These are phyloP conservation scores for Corythaeola cristata DNA, from an alignment of 2,113 vertebrate species.

Conservation along the genomic window DNA sequence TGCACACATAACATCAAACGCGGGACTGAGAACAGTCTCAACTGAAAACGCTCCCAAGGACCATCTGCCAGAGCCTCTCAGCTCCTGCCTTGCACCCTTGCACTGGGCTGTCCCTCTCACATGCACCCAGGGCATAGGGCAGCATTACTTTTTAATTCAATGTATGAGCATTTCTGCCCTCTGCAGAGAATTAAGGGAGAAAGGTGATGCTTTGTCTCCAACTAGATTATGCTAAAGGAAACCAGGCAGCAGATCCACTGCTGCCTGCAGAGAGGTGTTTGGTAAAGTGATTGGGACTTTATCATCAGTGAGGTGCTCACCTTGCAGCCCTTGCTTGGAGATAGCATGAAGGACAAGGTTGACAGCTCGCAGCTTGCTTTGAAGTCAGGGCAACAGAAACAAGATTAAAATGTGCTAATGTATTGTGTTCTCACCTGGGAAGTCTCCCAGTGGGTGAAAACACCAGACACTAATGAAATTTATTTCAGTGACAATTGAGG, in stretches of 20 bases:
- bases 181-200: background rate
- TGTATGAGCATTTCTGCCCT: background rate
- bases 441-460: background rate
- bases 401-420: background rate
- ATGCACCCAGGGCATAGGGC: rapidly evolving
- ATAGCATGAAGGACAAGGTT: background rate
- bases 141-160: background rate
- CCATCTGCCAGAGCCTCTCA: background rate
- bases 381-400: background rate
- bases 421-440: background rate
- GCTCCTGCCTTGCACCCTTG: background rate
- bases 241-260: background rate
- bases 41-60: background rate
- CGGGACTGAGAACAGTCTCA: background rate
- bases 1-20: rapidly evolving
- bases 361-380: background rate
- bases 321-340: background rate
- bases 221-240: background rate
- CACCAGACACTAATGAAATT: background rate
- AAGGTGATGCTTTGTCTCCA: background rate
- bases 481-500: background rate
- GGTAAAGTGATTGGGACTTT: background rate
- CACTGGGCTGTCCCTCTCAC: background rate
- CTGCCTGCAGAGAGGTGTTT: background rate
- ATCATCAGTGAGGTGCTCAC: background rate